Percentiles rank a stretch among this genome's conserved stretches.
Conservation (phyloP, 2,888 invertebrate species). For the Acronicta leporina region DNA sequence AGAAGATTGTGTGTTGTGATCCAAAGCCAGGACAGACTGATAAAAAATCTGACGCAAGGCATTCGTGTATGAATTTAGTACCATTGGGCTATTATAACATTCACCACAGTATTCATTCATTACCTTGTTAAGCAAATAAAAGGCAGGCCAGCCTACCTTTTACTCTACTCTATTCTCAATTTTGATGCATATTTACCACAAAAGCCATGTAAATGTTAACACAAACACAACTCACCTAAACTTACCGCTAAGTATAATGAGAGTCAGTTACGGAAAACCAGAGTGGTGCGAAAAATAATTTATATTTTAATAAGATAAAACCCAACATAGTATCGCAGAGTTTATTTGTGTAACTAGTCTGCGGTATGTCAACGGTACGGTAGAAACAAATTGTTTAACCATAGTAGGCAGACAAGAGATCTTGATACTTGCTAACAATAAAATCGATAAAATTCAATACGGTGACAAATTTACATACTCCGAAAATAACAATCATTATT, state of each 20-base stretch:
- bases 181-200: not conserved
- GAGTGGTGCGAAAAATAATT: constrained; percentile 51
- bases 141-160: too few species aligned
- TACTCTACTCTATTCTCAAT: too few species aligned
- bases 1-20: too few species aligned
- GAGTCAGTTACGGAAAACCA: constrained; percentile 35
- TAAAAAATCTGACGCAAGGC: too few species aligned
- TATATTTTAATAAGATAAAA: constrained; percentile 62
- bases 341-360: constrained; percentile 77
- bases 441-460: too few species aligned
- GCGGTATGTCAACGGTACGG: constrained; percentile 66
- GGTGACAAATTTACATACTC: too few species aligned
- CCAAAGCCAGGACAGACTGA: too few species aligned
- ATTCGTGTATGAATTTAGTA: too few species aligned
- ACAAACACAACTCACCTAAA: constrained; percentile 12
- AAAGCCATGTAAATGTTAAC: not conserved
- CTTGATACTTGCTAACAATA: constrained; percentile 62
- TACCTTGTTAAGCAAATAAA: too few species aligned
- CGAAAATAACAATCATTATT: too few species aligned
- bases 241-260: constrained; percentile 45
- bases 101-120: not conserved
- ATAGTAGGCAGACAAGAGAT: constrained; percentile 13
- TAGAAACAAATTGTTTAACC: constrained; percentile 73
- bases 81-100: too few species aligned
- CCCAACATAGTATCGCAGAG: constrained; percentile 52